These are phyloP conservation scores for Panulirus ornatus DNA, from an alignment of 1,140 invertebrate species.

Conservation along the genomic window DNA sequence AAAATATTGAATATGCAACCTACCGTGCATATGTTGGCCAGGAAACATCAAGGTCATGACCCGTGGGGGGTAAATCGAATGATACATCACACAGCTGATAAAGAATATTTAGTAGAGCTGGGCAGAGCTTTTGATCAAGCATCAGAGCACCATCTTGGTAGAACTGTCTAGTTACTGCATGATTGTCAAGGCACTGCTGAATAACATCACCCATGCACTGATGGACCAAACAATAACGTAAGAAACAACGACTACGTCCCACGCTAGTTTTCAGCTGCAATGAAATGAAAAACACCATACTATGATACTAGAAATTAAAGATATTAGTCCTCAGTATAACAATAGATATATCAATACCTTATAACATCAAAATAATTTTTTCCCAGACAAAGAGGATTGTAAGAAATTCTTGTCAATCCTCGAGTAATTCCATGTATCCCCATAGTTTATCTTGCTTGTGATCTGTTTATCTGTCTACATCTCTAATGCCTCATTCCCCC, in stretches of 20 bases:
- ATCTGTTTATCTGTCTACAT: too few relatives aligned
- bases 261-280: conserved; percentile 52
- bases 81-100: conserved; percentile 52
- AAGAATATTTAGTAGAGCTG: not conserved
- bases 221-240: conserved; percentile 61
- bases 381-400: too few relatives aligned
- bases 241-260: conserved; percentile 39
- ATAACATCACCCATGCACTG: conserved; percentile 41
- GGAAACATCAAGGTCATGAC: conserved; percentile 44
- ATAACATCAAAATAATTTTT: too few relatives aligned
- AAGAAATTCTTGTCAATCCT: too few relatives aligned
- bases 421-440: too few relatives aligned
- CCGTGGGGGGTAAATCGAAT: conserved; percentile 53
- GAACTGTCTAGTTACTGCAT: conserved; percentile 29
- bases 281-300: not conserved
- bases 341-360: not conserved
- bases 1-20: too few relatives aligned
- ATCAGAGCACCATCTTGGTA: conserved; percentile 32
- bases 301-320: not conserved
- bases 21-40: conserved; percentile 56
- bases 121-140: conserved; percentile 2
- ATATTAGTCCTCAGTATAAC: not conserved
- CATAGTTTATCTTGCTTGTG: too few relatives aligned
- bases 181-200: conserved; percentile 46
- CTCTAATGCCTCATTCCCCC: too few relatives aligned